These are phyloP conservation scores for Psilopogon haemacephalus DNA, from an alignment of 2,113 vertebrate genomes.

Conservation along the genomic window DNA sequence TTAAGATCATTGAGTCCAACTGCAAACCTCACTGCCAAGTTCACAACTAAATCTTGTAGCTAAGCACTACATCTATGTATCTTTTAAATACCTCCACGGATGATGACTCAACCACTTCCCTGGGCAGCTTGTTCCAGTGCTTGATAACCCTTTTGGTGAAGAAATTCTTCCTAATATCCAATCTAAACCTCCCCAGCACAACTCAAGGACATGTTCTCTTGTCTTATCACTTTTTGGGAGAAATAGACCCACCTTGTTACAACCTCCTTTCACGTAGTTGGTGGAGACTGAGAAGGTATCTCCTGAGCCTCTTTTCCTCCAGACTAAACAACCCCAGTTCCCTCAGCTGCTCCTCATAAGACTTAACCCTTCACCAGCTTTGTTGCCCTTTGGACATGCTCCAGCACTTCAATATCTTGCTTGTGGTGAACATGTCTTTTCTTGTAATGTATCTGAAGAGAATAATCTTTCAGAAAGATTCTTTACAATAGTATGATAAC, in stretches of 20 bases:
- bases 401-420: neutral
- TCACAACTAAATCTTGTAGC: neutral
- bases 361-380: neutral
- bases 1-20: neutral
- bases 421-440: neutral
- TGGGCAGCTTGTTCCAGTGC: neutral
- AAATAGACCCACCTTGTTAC: fast-evolving
- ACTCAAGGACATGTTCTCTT: neutral
- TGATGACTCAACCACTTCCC: neutral
- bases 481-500: neutral
- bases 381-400: fast-evolving
- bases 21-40: neutral
- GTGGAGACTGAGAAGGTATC: neutral
- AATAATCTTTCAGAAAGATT: neutral
- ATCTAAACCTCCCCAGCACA: neutral
- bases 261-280: neutral
- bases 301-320: neutral
- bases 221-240: fast-evolving
- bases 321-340: neutral
- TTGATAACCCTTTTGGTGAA: neutral
- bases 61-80: fast-evolving
- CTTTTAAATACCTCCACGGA: neutral
- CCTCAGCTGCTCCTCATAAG: neutral
- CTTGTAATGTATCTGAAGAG: neutral
- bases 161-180: neutral